Base-by-base conservation (phyloP, 2,113 vertebrate species). In the Montifringilla adamsi region DNA sequence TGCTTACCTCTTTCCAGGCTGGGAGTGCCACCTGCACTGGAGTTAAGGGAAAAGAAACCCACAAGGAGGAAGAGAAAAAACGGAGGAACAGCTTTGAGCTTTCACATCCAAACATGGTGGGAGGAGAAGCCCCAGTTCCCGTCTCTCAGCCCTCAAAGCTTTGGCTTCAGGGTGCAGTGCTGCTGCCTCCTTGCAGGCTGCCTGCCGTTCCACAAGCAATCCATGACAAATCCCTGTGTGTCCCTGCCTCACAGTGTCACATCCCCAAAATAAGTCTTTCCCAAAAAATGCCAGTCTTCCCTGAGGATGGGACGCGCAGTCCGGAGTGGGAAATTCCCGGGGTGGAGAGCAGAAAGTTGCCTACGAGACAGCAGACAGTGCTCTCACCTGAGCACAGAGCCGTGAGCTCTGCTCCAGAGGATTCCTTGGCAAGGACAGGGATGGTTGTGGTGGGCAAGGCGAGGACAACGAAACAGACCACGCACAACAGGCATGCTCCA, bases 1-100 rank as follows among this genome's bases (percentile, higher is more conserved):
- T 84, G 75, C 89, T 97, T 95, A 94, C 96, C 94, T 95, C 89
- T 86, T 87, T 22, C 68, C 93, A 96, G 90, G 90, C 76, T 94
- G 68, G 41, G 24, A 82, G 73, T 68, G 92, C 83, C 69, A 49
- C 46, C 90, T 72, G 69, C 88, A 68, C 69, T 60, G 47, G 64
- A 95, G 47, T 53, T 75, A 24, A 35, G 78, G 82, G 50, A 83
- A 75, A 70, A 69, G 66, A 92, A 87, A 90, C 82, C 46, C 87
- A 95, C 85, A 52, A 39, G 59, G 24, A 81, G 44, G 52, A 27
- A 47, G 35, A 64, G 19, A 24, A 64, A 50, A 43, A 76, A 46
- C 2, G 2, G 56, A 89, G 39, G 35, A 79, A 15, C 7, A 15
- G 67, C 53, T 93, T 86, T 83, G 78, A 84, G 64, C 85, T 89